A percentile compares a stretch with the other conserved stretches of the same genome.
Evolutionary conservation across 2,113 vertebrate species (phyloP).

Genomic region (Solea solea): DNA sequence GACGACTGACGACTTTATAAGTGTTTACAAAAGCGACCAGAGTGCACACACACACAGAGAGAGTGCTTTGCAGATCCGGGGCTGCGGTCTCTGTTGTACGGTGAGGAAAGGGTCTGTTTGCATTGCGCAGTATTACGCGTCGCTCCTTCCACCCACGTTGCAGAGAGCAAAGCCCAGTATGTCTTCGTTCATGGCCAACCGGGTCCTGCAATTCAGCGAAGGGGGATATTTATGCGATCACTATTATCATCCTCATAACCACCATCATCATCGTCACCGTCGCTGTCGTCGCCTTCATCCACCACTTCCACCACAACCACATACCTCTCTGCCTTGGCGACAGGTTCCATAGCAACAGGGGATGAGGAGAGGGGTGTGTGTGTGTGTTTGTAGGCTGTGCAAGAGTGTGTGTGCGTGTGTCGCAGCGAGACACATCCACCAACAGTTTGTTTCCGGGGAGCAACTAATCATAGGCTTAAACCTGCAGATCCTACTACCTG

Average conservation of each 20-base stretch:
- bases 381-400: constrained; percentile 9
- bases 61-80: not conserved
- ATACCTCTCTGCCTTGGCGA: constrained; percentile 77
- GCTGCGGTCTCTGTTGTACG: constrained; percentile 43
- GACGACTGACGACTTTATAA: constrained; percentile 28
- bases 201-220: constrained; percentile 22
- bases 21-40: not conserved
- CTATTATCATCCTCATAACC: constrained; percentile 28
- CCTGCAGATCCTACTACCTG: constrained; percentile 36
- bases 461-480: constrained; percentile 38
- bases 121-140: constrained; percentile 81
- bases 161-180: constrained; percentile 66
- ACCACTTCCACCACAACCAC: constrained; percentile 63
- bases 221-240: constrained; percentile 19
- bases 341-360: constrained; percentile 83
- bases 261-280: constrained; percentile 17
- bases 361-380: constrained; percentile 54
- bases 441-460: constrained; percentile 50
- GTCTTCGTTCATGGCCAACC: constrained; percentile 9
- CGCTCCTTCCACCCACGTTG: constrained; percentile 80
- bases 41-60: not conserved
- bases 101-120: constrained; percentile 74
- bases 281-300: constrained; percentile 28
- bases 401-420: constrained; percentile 19
- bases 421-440: constrained; percentile 62